Base-by-base conservation (phyloP, 2,888 invertebrate species). In the Unio delphinus region DNA sequence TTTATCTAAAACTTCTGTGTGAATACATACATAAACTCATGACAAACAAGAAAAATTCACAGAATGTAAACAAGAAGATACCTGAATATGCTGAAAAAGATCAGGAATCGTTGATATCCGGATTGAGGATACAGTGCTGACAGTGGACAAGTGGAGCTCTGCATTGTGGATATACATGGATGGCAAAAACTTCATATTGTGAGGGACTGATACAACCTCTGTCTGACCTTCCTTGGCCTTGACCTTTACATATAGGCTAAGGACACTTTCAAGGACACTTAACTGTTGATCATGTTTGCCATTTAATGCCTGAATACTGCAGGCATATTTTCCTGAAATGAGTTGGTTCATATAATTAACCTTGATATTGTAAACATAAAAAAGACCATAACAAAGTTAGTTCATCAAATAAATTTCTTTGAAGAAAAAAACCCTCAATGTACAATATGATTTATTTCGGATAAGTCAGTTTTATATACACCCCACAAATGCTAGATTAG, bases 151-250 rank as follows among this genome's bases (percentile, higher is more conserved):
- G 63, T 82, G 79, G 11, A 89, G 66, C 69, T 88, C 88, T 3
- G 80, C 57, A 62, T 84, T 85, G 74, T 85, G 85, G 23, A 88
- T 75, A 68, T 83, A 80, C 75, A 88, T 87, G 28, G 87, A 83
- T 23, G 89, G 89, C 45, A 85, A 68, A 71, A 88, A 86, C 26
- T 83, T 80, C 55, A 89, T 72, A 20, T 67, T 72, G 30, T 83
- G 58, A 3, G 76, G 71, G 7, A 65, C 62, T 8, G 87, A 79
- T n/a, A 63, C 63, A 26, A 88, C 74, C 72, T 84, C 84, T 5
- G 76, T 70, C 70, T 88, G 88, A 59, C 80, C 83, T 28, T 83
- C 81, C 62, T 76, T 69, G 26, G 70, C 61, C 5, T 77, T 68
- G 0, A 87, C 82, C 2, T 75, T 70, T 7, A 80, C 87, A 7